Conservation (phyloP, 2,888 invertebrate genomes). For the Cetonia aurata region DNA sequence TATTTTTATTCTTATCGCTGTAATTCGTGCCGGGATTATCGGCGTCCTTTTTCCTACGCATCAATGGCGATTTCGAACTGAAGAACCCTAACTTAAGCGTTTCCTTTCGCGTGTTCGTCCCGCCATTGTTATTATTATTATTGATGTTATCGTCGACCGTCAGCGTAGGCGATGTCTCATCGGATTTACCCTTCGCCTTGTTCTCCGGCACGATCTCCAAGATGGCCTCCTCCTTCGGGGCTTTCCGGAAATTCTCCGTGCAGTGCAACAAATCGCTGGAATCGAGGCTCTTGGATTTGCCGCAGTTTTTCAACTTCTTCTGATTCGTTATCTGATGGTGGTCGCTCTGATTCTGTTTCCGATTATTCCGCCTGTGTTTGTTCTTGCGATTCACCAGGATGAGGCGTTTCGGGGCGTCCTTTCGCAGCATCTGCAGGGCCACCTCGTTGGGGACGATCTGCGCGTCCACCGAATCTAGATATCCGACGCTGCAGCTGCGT, state of each 20-base stretch:
- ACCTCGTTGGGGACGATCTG: slow-evolving; percentile 82
- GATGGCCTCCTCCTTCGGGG: slow-evolving; percentile 57
- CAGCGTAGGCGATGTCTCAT: slow-evolving; percentile 47
- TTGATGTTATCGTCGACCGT: slow-evolving; percentile 44
- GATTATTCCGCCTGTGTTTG: slow-evolving; percentile 53
- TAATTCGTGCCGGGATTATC: slow-evolving; percentile 47
- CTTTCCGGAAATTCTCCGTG: slow-evolving; percentile 53
- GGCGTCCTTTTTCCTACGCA: slow-evolving; percentile 61
- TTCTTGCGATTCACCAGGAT: slow-evolving; percentile 79
- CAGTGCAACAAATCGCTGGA: slow-evolving; percentile 81
- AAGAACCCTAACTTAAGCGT: slow-evolving; percentile 64
- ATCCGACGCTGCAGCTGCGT: slow-evolving; percentile 90
- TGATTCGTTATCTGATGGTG: slow-evolving; percentile 56
- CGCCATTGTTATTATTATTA: slow-evolving; percentile 52
- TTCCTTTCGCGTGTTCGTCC: slow-evolving; percentile 55
- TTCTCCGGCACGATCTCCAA: slow-evolving; percentile 60
- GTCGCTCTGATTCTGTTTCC: slow-evolving; percentile 50
- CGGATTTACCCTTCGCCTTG: slow-evolving; percentile 44
- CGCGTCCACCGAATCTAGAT: slow-evolving; percentile 85
- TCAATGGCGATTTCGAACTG: slow-evolving; percentile 62
- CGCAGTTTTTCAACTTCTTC: slow-evolving; percentile 76
- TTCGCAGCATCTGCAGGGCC: slow-evolving; percentile 77
- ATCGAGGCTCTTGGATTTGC: slow-evolving; percentile 87
- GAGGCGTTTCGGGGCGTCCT: slow-evolving; percentile 82
- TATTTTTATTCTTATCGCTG: slow-evolving; percentile 52